These are phyloP conservation scores for Epinotia demarniana DNA, from an alignment of 2,888 invertebrate species.

Conservation along the genomic window DNA sequence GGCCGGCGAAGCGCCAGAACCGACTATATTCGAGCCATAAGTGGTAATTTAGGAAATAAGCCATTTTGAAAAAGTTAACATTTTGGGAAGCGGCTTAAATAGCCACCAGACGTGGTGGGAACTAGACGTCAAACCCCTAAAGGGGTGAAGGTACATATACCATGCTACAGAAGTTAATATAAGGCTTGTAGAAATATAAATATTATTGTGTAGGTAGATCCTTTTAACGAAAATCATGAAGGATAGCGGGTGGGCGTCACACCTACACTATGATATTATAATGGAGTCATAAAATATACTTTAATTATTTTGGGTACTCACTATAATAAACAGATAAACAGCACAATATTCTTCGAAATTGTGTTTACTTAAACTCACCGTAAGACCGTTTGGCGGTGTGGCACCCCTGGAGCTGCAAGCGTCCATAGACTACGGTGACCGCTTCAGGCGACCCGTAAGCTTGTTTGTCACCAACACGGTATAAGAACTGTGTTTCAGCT, in stretches of 20 bases:
- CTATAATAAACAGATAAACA: neutral
- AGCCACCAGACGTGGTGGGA: too few species aligned
- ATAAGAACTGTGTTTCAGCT: too few species aligned
- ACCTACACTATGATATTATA: neutral
- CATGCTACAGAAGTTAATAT: neutral
- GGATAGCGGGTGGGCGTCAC: constrained; percentile 1
- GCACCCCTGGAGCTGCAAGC: too few species aligned
- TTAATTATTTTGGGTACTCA: neutral
- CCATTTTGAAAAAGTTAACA: too few species aligned
- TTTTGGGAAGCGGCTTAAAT: too few species aligned
- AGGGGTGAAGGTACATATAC: neutral
- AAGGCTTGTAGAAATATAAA: neutral
- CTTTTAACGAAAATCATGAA: neutral
- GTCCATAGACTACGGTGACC: too few species aligned
- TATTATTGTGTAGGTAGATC: neutral
- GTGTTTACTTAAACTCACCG: neutral
- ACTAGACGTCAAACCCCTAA: too few species aligned
- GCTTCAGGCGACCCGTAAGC: too few species aligned
- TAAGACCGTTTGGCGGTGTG: neutral
- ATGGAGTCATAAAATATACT: neutral
- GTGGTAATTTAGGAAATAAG: too few species aligned
- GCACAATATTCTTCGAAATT: neutral
- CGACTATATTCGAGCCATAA: too few species aligned
- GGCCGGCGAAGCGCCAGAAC: too few species aligned
- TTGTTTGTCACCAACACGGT: too few species aligned